Conservation (phyloP, 53 echinoderm and acorn worm genomes). For the Temnopleurus reevesii region DNA sequence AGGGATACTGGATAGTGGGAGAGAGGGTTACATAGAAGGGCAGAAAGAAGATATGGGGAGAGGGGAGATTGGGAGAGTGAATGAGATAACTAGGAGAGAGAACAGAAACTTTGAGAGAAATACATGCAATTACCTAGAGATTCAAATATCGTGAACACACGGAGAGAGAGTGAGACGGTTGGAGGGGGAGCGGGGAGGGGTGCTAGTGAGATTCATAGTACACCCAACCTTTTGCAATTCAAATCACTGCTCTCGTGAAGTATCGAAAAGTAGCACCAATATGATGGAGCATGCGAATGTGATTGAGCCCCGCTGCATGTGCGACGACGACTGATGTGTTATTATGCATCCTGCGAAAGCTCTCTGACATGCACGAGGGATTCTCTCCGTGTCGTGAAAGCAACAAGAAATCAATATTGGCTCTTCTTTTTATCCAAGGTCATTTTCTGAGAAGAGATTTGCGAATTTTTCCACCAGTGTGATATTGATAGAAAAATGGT, state of each 20-base stretch:
- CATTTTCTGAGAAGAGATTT: no score
- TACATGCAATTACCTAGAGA: no score
- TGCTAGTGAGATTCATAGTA: neutral
- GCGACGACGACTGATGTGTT: neutral
- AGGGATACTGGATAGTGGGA: neutral
- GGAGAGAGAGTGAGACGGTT: neutral
- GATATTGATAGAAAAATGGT: no score
- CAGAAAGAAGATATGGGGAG: neutral
- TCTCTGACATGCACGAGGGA: neutral
- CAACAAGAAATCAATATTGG: conserved; percentile 29
- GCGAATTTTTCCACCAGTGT: no score
- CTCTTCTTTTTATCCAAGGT: conserved; percentile 6
- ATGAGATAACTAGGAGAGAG: neutral
- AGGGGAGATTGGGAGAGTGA: neutral
- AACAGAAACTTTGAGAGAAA: neutral
- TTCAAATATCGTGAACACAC: neutral
- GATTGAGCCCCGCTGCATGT: neutral
- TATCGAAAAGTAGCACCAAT: neutral
- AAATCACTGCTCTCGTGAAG: conserved; percentile 23
- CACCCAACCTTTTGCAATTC: conserved; percentile 21
- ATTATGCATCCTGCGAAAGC: neutral
- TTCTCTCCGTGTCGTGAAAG: neutral
- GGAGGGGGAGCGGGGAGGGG: neutral
- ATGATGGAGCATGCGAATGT: neutral
- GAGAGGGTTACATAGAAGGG: neutral